phyloP scores from a whole-genome alignment of 2,888 invertebrate genomes.

The Ormyrus rosae region DNA sequence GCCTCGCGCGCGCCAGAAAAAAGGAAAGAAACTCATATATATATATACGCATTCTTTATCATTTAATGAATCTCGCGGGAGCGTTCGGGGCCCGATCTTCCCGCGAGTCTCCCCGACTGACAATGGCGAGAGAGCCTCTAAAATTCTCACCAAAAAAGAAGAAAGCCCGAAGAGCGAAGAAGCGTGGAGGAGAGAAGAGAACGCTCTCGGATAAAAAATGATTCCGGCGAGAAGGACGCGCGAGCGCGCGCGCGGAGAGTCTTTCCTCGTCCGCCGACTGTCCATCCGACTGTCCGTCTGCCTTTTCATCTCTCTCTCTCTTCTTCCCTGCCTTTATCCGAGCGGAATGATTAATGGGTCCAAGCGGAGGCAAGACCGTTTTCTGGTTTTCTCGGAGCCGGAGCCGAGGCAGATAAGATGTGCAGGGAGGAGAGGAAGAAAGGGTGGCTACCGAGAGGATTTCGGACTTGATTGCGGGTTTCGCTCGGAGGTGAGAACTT shows the following conservation, averaged over 20 bases:
- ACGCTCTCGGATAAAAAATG: constrained; percentile 65
- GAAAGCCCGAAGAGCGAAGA: constrained; percentile 2
- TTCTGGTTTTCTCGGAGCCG: constrained; percentile 66
- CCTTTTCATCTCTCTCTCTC: constrained; percentile 62
- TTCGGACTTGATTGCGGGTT: constrained; percentile 42
- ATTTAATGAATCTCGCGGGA: constrained; percentile 70
- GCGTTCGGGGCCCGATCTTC: constrained; percentile 44
- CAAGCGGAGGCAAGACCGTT: constrained; percentile 62
- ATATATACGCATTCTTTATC: constrained; percentile 62
- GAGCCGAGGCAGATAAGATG: constrained; percentile 28
- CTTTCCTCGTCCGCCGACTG: constrained; percentile 33
- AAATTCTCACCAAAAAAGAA: constrained; percentile 1
- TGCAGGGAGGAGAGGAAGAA: not conserved
- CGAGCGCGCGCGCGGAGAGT: constrained; percentile 43
- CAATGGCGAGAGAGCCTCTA: not conserved
- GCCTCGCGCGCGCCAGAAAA: not conserved
- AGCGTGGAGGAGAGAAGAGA: constrained; percentile 11
- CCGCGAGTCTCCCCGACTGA: constrained; percentile 29
- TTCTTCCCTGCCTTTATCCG: constrained; percentile 68
- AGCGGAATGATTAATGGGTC: constrained; percentile 73
- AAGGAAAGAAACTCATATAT: constrained; percentile 15
- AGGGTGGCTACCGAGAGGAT: not conserved
- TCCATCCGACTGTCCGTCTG: constrained; percentile 68
- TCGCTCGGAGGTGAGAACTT: not conserved
- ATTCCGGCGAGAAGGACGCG: constrained; percentile 55